Base-by-base conservation (phyloP, 2,888 invertebrate genomes). In the Auanema freiburgensis region DNA sequence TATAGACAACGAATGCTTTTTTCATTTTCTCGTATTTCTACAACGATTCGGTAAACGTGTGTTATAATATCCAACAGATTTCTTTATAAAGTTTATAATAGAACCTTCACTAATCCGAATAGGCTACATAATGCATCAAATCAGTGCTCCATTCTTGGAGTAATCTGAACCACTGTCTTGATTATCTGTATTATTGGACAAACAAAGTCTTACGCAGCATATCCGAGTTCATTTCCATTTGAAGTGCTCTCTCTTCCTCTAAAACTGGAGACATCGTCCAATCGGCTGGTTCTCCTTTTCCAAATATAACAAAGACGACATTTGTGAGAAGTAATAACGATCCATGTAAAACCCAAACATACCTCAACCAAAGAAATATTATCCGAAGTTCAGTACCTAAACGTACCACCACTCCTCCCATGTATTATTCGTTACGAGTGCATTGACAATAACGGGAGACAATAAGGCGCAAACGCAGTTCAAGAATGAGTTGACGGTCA, bases 401-500 rank as follows among this genome's bases (percentile, higher is more conserved):
- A 21, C 60, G 52, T 60, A 69, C 69, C 69, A 72, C 72, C 72
- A 72, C 63, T 72, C 72, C 23, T 69, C 67, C 67, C 67, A 66
- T 12, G 65, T 66, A 63, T 72, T 69, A 23, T 72, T 63, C 33
- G 57, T 49, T 14, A 72, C 72, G 33, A 72, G 69, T 11, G 65
- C 56, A 57, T 66, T 69, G 51, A 72, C 72, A 53, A 72, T 65
- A 42, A 72, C 67, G 0, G 72, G 72, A 18, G 72, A 69, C 18
- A 72, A 59, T 11, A 72, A 69, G 46, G 69, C 61, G 43, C 64
- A 63, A 25, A 69, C 59, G 49, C 69, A 69, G 61, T 72, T 72
- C 55, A 72, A 65, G 59, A 72, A 72, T 18, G 72, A 72, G 57
- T 72, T 69, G 62, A 69, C 69, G 24, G 69, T 69, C 72, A 72